phyloP scores from a whole-genome alignment of 2,888 invertebrate species.

The Erebia palarica region DNA sequence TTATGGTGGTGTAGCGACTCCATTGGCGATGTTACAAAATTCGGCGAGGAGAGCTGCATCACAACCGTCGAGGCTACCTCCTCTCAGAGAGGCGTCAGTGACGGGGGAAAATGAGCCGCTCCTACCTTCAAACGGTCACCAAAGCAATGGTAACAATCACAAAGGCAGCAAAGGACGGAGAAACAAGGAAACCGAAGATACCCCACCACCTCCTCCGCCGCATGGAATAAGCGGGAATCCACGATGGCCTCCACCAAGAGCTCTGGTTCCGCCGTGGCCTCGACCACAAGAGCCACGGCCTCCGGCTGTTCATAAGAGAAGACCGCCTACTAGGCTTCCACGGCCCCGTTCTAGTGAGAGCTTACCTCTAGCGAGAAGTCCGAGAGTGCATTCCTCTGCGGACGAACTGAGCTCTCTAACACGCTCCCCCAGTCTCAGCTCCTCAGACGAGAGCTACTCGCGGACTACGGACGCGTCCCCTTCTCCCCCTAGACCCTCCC shows the following conservation, averaged over 20 bases:
- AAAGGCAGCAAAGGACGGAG: conserved; percentile 77
- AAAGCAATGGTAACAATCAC: conserved; percentile 63
- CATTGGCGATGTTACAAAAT: conserved; percentile 85
- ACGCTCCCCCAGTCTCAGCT: conserved; percentile 91
- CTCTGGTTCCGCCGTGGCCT: conserved; percentile 85
- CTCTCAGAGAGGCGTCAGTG: conserved; percentile 79
- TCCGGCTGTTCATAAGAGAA: conserved; percentile 65
- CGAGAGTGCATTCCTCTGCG: conserved; percentile 89
- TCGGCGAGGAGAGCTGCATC: conserved; percentile 78
- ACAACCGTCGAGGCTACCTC: conserved; percentile 80
- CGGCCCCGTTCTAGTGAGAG: conserved; percentile 87
- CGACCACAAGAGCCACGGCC: conserved; percentile 77
- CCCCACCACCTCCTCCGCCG: conserved; percentile 84
- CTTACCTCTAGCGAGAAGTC: conserved; percentile 81
- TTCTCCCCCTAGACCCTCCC: conserved; percentile 82
- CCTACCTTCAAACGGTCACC: conserved; percentile 69
- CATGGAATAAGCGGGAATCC: conserved; percentile 69
- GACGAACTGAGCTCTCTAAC: conserved; percentile 92
- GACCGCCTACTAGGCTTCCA: conserved; percentile 77
- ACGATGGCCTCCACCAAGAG: conserved; percentile 78
- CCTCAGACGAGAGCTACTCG: conserved; percentile 92
- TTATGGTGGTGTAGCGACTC: conserved; percentile 88
- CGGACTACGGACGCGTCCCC: conserved; percentile 88
- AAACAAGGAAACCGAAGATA: conserved; percentile 72
- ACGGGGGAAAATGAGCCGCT: conserved; percentile 85